phyloP scores from a whole-genome alignment of 2,797 vertebrate genomes.

The Enteromius paludinosus region DNA sequence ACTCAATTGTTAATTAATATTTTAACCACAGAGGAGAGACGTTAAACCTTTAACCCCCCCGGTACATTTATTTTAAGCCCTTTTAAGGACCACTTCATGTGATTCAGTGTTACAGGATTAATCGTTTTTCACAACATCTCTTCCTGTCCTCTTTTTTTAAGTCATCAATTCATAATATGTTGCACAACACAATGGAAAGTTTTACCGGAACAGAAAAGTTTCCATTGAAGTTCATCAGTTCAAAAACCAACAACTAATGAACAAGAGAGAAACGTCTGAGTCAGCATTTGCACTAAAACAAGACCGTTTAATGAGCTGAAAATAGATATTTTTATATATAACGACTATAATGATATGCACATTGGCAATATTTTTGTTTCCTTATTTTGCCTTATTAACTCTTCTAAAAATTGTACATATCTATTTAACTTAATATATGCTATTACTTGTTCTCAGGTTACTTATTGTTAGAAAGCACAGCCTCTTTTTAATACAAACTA shows the following conservation, averaged over 20 bases:
- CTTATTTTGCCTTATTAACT: background rate
- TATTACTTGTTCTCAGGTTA: slow-evolving; percentile 36
- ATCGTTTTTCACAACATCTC: slow-evolving; percentile 11
- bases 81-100: background rate
- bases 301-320: background rate
- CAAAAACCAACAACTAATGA: slow-evolving; percentile 36
- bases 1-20: slow-evolving; percentile 54
- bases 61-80: slow-evolving; percentile 2
- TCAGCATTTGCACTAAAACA: slow-evolving; percentile 50
- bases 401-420: background rate
- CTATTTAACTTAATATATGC: background rate
- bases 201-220: slow-evolving; percentile 23
- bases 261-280: slow-evolving; percentile 32
- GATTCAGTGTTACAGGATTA: background rate
- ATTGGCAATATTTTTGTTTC: background rate
- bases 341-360: background rate
- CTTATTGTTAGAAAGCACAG: slow-evolving; percentile 48
- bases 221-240: slow-evolving; percentile 36
- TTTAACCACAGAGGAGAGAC: slow-evolving; percentile 52
- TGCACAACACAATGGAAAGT: slow-evolving; percentile 36
- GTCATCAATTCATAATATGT: slow-evolving; percentile 49
- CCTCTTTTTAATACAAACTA: slow-evolving; percentile 19
- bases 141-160: slow-evolving; percentile 50
- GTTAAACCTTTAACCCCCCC: background rate
- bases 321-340: background rate